Evolutionary conservation across 1,140 invertebrate species (phyloP).

Genomic region (Caenorhabditis remanei): DNA sequence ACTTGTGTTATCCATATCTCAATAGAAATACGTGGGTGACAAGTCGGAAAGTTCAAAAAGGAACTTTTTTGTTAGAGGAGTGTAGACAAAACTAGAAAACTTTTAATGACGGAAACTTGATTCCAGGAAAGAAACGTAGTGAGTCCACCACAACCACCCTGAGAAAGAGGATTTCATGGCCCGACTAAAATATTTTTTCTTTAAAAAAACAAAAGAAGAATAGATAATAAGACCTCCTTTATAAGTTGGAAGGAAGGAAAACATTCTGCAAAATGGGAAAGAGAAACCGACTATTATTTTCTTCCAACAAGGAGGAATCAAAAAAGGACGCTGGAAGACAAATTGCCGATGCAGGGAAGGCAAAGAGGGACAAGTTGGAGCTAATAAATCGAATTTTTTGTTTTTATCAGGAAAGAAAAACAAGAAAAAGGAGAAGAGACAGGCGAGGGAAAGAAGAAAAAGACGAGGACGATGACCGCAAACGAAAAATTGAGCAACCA

Average conservation of each 20-base stretch:
- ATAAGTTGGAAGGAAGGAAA: not conserved
- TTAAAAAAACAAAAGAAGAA: too few relatives aligned
- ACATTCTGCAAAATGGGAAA: not conserved
- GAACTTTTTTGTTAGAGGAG: too few relatives aligned
- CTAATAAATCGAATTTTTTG: slow-evolving; percentile 45
- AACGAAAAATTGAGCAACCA: slow-evolving; percentile 32
- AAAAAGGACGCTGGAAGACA: not conserved
- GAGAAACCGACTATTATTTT: not conserved
- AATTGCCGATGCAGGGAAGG: not conserved
- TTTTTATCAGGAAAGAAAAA: slow-evolving; percentile 25
- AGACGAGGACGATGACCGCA: slow-evolving; percentile 12
- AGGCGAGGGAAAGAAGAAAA: not conserved
- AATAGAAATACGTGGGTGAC: too few relatives aligned
- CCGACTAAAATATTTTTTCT: too few relatives aligned
- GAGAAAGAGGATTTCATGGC: too few relatives aligned
- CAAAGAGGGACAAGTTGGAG: not conserved
- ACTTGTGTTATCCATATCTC: not conserved
- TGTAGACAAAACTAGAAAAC: too few relatives aligned
- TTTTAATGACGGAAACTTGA: too few relatives aligned
- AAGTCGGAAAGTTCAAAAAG: too few relatives aligned
- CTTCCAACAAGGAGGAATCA: not conserved
- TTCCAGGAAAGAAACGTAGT: too few relatives aligned
- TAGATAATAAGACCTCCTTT: too few relatives aligned
- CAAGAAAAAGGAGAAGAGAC: not conserved
- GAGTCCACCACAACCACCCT: too few relatives aligned